Base-by-base conservation (phyloP, 1,140 invertebrate species). In the Drosophila bocqueti region DNA sequence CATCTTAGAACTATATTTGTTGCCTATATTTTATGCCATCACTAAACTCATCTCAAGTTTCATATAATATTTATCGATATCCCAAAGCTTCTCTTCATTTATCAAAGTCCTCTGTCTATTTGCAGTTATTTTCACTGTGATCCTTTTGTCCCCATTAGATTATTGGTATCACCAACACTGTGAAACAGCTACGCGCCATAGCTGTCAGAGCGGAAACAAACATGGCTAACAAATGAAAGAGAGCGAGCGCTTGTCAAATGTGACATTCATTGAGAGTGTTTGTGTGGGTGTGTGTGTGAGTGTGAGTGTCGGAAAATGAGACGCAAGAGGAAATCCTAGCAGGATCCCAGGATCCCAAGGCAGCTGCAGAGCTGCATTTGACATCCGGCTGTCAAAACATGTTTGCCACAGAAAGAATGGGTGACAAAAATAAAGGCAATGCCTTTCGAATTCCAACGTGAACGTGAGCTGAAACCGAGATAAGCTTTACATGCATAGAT, bases 311-410 rank as follows among this genome's bases (percentile, higher is more conserved):
- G 38, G 45, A n/a, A 57, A 61, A 55, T 74, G 71, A 52, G 69
- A 43, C 34, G 38, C 40, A 45, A 54, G 34, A 52, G 60, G 40
- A 54, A 43, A 55, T 69, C 46, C 62, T 43, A 38, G 66, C 50
- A 45, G 68, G 46, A 43, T 43, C 43, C 18, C 26, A 72, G 49
- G 36, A 38, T 24, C 36, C 54, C 54, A 57, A n/a, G 68, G 69
- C 69, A 72, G 43, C 40, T 55, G 54, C 64, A 67, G 71, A 54
- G 57, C 69, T 85, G 83, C 76, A 73, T 77, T 59, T 81, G 77
- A 84, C 81, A 84, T 16, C 29, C 26, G 46, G 63, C 67, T 86
- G 83, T 87, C 83, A 87, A 59, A 73, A 83, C 76, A 83, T 82
- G 76, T 86, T 86, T 79, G 58, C 47, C 55, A 64, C 54, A 47